Conservation (phyloP, 2,888 invertebrate genomes). For the Meta bourneti region DNA sequence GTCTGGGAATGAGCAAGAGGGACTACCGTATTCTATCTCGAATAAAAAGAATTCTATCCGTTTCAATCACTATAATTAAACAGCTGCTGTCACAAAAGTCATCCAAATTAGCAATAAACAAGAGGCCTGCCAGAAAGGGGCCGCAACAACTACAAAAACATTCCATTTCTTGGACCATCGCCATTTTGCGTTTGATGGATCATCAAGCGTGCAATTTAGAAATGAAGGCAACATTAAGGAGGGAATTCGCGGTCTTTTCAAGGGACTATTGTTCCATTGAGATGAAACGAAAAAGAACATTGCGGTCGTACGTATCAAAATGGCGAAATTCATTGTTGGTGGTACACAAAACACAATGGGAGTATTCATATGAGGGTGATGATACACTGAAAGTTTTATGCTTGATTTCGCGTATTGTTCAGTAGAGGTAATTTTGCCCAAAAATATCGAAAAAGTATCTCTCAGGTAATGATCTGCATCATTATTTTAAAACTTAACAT, state of each 20-base stretch:
- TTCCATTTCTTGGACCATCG: conserved; percentile 36
- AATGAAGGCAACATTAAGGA: background rate
- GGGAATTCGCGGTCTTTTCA: background rate
- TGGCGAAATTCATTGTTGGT: background rate
- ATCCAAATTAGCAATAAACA: conserved; percentile 54
- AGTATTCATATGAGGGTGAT: background rate
- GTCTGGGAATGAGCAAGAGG: background rate
- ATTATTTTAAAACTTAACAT: too few species aligned
- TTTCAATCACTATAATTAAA: conserved; percentile 60
- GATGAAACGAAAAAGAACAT: background rate
- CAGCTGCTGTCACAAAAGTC: conserved; percentile 43
- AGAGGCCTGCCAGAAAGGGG: conserved; percentile 37
- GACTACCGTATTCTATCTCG: background rate
- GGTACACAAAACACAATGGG: background rate
- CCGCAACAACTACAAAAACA: conserved; percentile 24
- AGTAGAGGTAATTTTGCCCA: background rate
- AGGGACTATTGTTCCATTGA: background rate
- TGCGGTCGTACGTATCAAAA: background rate
- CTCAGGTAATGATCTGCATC: too few species aligned
- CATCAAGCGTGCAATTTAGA: conserved; percentile 5
- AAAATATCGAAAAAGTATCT: background rate
- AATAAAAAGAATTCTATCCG: conserved; percentile 39
- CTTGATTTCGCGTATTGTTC: background rate
- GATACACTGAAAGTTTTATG: background rate
- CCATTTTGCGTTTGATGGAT: conserved; percentile 36